Conservation (phyloP, 2,797 vertebrate genomes). For the Notoglanidium macrostoma region DNA sequence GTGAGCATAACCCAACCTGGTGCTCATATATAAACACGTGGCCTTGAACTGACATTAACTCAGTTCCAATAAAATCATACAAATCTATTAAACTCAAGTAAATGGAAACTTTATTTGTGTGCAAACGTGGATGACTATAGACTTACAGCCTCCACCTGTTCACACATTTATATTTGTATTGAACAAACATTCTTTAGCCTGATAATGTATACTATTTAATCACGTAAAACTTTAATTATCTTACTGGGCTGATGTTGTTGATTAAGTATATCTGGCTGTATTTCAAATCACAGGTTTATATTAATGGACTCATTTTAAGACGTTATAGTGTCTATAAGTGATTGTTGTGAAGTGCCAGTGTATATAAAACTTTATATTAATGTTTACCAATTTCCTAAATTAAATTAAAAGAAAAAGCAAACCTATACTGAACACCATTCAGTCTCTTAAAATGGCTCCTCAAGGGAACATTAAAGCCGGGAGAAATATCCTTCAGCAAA, state of each 20-base stretch:
- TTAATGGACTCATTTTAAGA: not conserved
- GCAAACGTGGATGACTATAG: not conserved
- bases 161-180: not conserved
- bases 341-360: not conserved
- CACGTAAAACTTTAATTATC: not conserved
- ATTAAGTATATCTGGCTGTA: not conserved
- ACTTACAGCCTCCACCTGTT: not conserved
- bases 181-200: constrained; percentile 1
- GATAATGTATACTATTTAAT: not conserved
- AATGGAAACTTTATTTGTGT: not conserved
- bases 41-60: not conserved
- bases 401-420: too few relatives aligned
- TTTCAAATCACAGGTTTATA: not conserved
- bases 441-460: too few relatives aligned
- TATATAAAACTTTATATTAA: too few relatives aligned
- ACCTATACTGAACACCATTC: too few relatives aligned
- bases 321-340: not conserved
- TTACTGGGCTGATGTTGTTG: not conserved
- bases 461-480: too few relatives aligned
- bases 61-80: not conserved
- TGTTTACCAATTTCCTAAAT: too few relatives aligned
- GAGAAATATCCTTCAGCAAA: too few relatives aligned
- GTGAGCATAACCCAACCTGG: not conserved
- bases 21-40: not conserved
- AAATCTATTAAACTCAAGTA: not conserved